Evolutionary conservation across 2,113 vertebrate genomes (phyloP), one percentile per base, ranked within the genome.

Genomic region (Rostratula benghalensis): DNA sequence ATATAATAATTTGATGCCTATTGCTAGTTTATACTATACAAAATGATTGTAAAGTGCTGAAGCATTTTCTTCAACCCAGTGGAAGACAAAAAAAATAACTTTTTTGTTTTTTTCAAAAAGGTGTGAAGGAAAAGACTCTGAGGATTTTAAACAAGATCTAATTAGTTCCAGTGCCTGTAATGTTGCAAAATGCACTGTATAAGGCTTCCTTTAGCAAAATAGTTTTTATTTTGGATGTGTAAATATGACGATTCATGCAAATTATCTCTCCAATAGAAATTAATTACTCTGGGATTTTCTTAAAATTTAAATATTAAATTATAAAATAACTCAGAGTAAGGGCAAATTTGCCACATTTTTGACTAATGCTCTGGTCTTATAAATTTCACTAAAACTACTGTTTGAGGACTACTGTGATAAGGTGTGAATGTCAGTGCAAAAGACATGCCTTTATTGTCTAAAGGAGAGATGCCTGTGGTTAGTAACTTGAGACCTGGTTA

Each of bases 231-330:
- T 95, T 94, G 95, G 37, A 95, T 97, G 83, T 93, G 63, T 84
- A 91, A 97, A 95, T 94, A 70, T 50, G 84, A 69, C 95, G 92
- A 93, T 95, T 13, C 39, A 96, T 92, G 83, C 83, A 97, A 95
- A 96, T 93, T 53, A 60, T 73, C 19, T 53, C 21, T 95, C 35
- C 71, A 96, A 60, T 89, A 89, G 19, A 93, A 69, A 96, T 85
- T 95, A 95, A 89, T 89, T 96, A 93, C 37, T 89, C 64, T 70
- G 71, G 68, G 79, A 85, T 84, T 64, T 81, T 97, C 45, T 97
- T 93, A 74, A 71, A 81, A 65, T 70, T 88, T 59, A 86, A 64
- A 10, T 89, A 94, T 63, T 71, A 68, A 51, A 69, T 74, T 67
- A 87, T 73, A n/a, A 86, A 90, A 91, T 80, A 94, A 53, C 33